A percentile compares a stretch with the other conserved stretches of the same genome.
Evolutionary conservation across 2,113 vertebrate genomes (phyloP).

Genomic region (Eretmochelys imbricata): DNA sequence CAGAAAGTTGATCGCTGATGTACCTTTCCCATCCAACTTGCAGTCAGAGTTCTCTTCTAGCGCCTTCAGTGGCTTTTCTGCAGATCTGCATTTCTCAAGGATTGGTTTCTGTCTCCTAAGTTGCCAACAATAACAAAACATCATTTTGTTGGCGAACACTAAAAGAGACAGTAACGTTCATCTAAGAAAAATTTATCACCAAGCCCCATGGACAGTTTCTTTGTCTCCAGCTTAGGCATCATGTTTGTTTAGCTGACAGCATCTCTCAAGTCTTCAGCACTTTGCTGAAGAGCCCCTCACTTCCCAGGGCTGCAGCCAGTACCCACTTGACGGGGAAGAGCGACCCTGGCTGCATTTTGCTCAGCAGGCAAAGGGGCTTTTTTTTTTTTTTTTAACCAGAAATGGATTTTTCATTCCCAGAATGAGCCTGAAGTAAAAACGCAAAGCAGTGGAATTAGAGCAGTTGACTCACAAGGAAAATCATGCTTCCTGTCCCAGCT

Average conservation of each 20-base stretch:
- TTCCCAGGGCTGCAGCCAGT: neutral
- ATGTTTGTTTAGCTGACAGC: no score
- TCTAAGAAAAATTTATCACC: neutral
- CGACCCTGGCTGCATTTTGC: neutral
- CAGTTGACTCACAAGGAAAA: neutral
- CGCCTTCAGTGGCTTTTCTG: neutral
- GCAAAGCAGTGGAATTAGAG: fast-evolving
- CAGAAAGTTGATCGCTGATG: neutral
- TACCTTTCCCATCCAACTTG: neutral
- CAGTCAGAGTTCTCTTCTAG: neutral
- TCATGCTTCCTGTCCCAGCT: neutral
- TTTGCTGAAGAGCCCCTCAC: neutral
- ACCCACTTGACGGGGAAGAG: fast-evolving
- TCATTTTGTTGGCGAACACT: neutral
- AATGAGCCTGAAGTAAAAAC: fast-evolving
- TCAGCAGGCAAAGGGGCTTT: fast-evolving
- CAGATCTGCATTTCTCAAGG: neutral
- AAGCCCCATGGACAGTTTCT: fast-evolving
- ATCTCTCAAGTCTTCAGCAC: neutral
- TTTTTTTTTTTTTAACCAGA: fast-evolving
- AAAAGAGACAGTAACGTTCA: neutral
- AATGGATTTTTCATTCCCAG: neutral
- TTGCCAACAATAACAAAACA: constrained; percentile 59
- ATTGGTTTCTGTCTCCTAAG: neutral
- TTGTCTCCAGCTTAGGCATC: neutral